Conservation (phyloP, 1,140 invertebrate species). For the Magallana ariakensis region DNA sequence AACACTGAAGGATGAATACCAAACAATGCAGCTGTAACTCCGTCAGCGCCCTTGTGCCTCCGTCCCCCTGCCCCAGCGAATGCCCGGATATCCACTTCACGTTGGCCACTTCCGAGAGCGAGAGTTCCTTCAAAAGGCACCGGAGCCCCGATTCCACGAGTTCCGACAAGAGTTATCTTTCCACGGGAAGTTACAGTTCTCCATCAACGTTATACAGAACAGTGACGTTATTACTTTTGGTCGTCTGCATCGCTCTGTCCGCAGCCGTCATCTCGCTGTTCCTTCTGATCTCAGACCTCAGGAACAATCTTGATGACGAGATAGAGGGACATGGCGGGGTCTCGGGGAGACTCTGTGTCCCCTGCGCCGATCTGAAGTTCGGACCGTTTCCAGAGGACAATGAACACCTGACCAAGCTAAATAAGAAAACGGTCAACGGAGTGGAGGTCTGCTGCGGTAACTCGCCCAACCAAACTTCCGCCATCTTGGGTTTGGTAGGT, state of each 20-base stretch:
- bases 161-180: constrained; percentile 24
- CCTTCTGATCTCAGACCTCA: constrained; percentile 6
- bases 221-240: not conserved
- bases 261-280: constrained; percentile 1
- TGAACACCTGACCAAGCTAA: constrained; percentile 13
- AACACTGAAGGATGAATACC: not conserved
- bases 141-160: not conserved
- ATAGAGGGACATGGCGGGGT: not conserved
- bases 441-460: constrained; percentile 48
- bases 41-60: not conserved
- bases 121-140: not conserved
- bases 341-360: constrained; percentile 39
- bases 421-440: not conserved
- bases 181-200: not conserved
- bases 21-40: constrained; percentile 18
- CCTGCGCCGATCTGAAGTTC: constrained; percentile 49
- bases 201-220: not conserved
- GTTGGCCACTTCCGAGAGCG: not conserved
- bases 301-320: constrained; percentile 6
- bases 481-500: constrained; percentile 49
- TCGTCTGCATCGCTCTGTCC: constrained; percentile 10
- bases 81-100: constrained; percentile 3
- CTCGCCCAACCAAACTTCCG: constrained; percentile 43
- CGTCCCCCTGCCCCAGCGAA: not conserved
- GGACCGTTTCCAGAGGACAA: constrained; percentile 58